Base-by-base conservation (phyloP, 2,113 vertebrate species). In the Equus quagga region DNA sequence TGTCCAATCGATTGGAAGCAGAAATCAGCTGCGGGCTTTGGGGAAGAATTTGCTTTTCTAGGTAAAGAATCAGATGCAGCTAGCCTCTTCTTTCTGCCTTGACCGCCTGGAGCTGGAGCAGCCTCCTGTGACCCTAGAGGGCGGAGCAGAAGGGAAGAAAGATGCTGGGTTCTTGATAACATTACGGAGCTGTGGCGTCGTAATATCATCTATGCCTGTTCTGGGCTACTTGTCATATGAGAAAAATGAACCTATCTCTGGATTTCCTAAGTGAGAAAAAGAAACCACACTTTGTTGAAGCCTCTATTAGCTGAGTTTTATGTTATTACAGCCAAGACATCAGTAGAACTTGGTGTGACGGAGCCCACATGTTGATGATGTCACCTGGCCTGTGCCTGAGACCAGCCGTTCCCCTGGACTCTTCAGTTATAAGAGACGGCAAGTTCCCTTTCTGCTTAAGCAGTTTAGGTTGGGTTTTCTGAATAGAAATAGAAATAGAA, bases 191-290 rank as follows among this genome's bases (percentile, higher is more conserved):
- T 58, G 65, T 51, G 46, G 54, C 51, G 10, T 60, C 62, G 54
- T 67, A 33, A 60, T 13, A 75, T 21, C 33, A 64, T 84, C 36
- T 82, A 0, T 65, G 46, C 73, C 64, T 94, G 54, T 75, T 85
- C 67, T 73, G 64, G 70, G 41, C 15, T 56, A 26, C 64, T 67
- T 69, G 54, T 70, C 72, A 3, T 28, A 36, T 75, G 64, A 83
- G 83, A n/a, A 69, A 96, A 92, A 62, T 46, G 80, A 89, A 58
- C 23, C 83, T 44, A 6, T 69, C 70, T 93, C 28, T 90, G 70
- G 51, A 78, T 23, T 97, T 83, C 51, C 72, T 51, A n/a, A 58
- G 65, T 36, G 72, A 97, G 76, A 72, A 95, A 97, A 96, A 70
- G 12, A 95, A 89, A 70, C 12, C 19, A 4, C 62, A 84, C 88